phyloP scores from a whole-genome alignment of 2,888 invertebrate genomes.

The Leptinotarsa juncta region DNA sequence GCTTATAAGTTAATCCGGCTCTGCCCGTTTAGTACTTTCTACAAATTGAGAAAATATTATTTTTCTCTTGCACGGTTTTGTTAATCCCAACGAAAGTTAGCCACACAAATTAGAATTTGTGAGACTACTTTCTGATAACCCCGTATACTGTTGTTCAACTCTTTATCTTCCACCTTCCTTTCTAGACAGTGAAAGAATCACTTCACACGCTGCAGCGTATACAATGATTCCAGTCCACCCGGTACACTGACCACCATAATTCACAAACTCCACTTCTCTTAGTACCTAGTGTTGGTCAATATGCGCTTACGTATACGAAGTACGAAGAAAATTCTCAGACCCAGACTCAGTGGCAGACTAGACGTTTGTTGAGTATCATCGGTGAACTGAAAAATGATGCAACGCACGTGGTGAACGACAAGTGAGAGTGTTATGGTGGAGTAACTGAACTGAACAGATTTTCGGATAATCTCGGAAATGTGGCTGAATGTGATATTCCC shows the following conservation, averaged over 20 bases:
- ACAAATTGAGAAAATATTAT: too few relatives aligned
- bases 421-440: slow-evolving; percentile 16
- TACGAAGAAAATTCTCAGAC: slow-evolving; percentile 18
- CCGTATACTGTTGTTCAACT: neutral
- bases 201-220: neutral
- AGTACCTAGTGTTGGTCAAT: slow-evolving; percentile 12
- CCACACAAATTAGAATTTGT: too few relatives aligned
- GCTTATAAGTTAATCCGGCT: too few relatives aligned
- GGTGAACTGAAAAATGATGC: slow-evolving; percentile 7
- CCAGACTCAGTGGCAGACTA: slow-evolving; percentile 18
- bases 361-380: slow-evolving; percentile 11
- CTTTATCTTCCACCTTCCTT: neutral
- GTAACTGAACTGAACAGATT: slow-evolving; percentile 14
- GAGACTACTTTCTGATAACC: too few relatives aligned
- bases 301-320: slow-evolving; percentile 8
- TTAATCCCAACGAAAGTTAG: too few relatives aligned
- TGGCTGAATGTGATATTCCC: slow-evolving; percentile 34
- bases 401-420: slow-evolving; percentile 17
- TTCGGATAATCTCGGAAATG: slow-evolving; percentile 27
- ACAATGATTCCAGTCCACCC: neutral
- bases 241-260: slow-evolving; percentile 20
- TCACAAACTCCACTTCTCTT: slow-evolving; percentile 16
- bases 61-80: too few relatives aligned
- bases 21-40: too few relatives aligned
- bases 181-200: neutral